A percentile compares a stretch with the other conserved stretches of the same genome.
These are phyloP conservation scores for Leucania comma DNA, from an alignment of 2,888 invertebrate genomes.

Conservation along the genomic window DNA sequence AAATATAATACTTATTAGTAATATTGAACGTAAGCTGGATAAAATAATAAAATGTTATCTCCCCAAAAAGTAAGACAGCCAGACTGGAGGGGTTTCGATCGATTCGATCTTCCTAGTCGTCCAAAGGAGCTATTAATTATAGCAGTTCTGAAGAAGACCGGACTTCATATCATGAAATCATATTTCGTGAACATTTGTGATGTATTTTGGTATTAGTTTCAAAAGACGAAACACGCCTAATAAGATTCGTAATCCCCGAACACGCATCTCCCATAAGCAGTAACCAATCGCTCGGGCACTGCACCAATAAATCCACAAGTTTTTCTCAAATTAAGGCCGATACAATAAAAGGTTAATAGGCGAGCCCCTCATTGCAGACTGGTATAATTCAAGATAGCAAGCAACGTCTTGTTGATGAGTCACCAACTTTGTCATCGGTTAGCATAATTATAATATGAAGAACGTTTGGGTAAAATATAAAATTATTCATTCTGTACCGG, in stretches of 20 bases:
- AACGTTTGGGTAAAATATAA: neutral
- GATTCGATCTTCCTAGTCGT: neutral
- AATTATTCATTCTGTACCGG: too few relatives aligned
- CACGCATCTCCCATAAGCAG: neutral
- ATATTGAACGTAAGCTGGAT: too few relatives aligned
- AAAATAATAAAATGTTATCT: too few relatives aligned
- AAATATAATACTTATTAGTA: neutral
- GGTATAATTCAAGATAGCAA: neutral
- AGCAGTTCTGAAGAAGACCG: neutral
- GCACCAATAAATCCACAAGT: neutral
- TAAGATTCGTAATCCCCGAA: neutral
- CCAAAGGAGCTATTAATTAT: neutral
- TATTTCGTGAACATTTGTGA: neutral
- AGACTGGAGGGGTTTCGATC: neutral
- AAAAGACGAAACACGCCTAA: neutral
- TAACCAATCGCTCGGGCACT: constrained; percentile 11
- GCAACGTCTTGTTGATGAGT: constrained; percentile 8
- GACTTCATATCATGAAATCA: neutral
- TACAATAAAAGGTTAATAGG: constrained; percentile 24
- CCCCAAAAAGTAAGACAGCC: too few relatives aligned
- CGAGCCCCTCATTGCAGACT: neutral
- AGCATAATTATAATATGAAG: neutral
- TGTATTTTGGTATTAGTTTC: neutral
- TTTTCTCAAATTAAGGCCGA: constrained; percentile 29
- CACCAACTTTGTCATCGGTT: constrained; percentile 4